Conservation (phyloP, 1,140 invertebrate genomes). For the Condylostylus longicornis region DNA sequence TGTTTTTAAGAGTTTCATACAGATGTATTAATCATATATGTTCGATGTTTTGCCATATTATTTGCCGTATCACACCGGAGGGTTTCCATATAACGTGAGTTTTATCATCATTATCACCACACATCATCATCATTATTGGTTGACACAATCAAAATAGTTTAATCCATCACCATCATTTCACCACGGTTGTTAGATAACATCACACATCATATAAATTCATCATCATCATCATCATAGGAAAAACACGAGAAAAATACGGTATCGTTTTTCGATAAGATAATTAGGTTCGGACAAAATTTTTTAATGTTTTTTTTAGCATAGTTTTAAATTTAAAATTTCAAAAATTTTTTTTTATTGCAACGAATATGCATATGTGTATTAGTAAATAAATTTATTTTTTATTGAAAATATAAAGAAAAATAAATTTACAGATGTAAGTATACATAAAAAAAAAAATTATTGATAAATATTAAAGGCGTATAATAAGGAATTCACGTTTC, state of each 20-base stretch:
- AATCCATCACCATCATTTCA: slow-evolving; percentile 20
- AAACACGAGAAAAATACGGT: slow-evolving; percentile 35
- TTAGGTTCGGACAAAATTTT: slow-evolving; percentile 33
- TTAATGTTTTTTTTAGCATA: slow-evolving; percentile 2
- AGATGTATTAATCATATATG: no score
- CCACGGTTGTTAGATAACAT: not conserved
- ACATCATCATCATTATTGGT: slow-evolving; percentile 24
- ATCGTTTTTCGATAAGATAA: slow-evolving; percentile 35
- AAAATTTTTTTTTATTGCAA: slow-evolving; percentile 6
- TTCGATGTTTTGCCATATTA: no score
- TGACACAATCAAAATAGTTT: slow-evolving; percentile 17
- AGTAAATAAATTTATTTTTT: no score
- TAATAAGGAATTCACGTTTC: no score
- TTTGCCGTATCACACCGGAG: no score
- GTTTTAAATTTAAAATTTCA: no score
- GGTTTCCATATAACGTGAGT: no score
- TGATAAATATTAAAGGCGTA: no score
- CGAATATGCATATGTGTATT: not conserved
- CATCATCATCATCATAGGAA: slow-evolving; percentile 32
- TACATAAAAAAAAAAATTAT: no score
- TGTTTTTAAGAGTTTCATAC: no score
- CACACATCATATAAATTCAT: slow-evolving; percentile 9
- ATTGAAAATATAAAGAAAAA: not conserved
- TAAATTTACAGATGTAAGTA: no score
- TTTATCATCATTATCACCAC: slow-evolving; percentile 16